These are phyloP conservation scores for Takifugu bimaculatus DNA, from an alignment of 2,113 vertebrate species.

Conservation along the genomic window DNA sequence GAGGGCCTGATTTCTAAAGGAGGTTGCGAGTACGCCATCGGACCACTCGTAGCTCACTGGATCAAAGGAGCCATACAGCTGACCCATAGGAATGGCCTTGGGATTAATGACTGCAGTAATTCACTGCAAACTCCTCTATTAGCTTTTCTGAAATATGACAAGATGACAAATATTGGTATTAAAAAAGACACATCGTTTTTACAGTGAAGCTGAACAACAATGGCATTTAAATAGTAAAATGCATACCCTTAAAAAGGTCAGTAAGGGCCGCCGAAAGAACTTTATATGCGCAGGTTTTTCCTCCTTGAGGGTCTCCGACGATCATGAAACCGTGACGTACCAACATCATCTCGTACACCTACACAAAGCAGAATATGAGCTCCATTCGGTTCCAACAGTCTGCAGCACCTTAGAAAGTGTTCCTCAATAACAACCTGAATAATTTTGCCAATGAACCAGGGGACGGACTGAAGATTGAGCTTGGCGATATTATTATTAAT, in stretches of 20 bases:
- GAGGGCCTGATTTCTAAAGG: constrained; percentile 84
- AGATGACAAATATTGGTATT: neutral
- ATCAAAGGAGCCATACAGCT: constrained; percentile 89
- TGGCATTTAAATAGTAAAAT: neutral
- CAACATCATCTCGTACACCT: constrained; percentile 96
- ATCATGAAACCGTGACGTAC: constrained; percentile 95
- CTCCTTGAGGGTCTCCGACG: constrained; percentile 85
- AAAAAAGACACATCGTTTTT: neutral
- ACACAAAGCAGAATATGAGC: neutral
- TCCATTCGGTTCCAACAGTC: neutral
- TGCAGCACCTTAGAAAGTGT: neutral
- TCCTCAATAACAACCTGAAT: constrained; percentile 81
- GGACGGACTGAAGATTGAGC: constrained; percentile 84
- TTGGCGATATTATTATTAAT: constrained; percentile 80
- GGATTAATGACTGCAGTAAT: constrained; percentile 87
- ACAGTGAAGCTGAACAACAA: neutral
- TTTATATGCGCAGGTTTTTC: constrained; percentile 87
- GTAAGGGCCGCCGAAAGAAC: constrained; percentile 81
- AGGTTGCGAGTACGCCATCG: constrained; percentile 84
- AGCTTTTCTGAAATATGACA: constrained; percentile 65
- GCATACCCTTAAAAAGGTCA: constrained; percentile 76
- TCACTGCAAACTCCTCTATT: constrained; percentile 85
- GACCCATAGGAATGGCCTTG: constrained; percentile 90
- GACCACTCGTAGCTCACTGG: constrained; percentile 89
- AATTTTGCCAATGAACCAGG: constrained; percentile 92